A percentile compares a stretch with the other conserved stretches of the same genome.
phyloP scores from a whole-genome alignment of 2,797 vertebrate species.

The Antrozous pallidus region DNA sequence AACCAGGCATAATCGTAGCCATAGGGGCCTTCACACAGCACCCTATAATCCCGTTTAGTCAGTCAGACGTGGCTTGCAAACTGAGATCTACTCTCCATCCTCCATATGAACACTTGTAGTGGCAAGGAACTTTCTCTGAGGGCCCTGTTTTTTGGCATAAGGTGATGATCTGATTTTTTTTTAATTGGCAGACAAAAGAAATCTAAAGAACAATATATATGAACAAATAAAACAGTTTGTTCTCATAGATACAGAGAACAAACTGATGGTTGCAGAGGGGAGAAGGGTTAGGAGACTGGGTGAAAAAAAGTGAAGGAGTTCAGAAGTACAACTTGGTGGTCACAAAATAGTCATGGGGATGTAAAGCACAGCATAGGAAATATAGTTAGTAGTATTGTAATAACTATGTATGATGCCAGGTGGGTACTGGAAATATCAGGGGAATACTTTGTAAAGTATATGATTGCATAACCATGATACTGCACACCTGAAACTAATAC shows the following conservation, averaged over 20 bases:
- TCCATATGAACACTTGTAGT: not conserved
- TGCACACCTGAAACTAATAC: not conserved
- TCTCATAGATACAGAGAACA: not conserved
- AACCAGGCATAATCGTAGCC: not conserved
- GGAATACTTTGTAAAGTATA: not conserved
- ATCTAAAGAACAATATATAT: not conserved
- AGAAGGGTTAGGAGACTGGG: not conserved
- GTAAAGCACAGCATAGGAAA: not conserved
- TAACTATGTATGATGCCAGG: not conserved
- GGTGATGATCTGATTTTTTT: not conserved
- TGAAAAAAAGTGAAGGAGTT: not conserved
- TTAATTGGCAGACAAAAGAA: not conserved
- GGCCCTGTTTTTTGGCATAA: not conserved
- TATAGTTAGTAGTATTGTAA: not conserved
- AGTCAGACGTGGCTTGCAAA: not conserved
- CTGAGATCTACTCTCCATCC: not conserved
- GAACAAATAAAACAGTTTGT: not conserved
- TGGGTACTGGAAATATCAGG: not conserved
- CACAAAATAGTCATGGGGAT: not conserved
- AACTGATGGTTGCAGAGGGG: not conserved
- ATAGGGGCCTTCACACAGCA: not conserved
- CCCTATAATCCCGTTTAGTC: not conserved
- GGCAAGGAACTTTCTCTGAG: not conserved
- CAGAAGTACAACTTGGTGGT: not conserved
- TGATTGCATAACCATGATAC: not conserved